phyloP scores from a whole-genome alignment of 2,888 invertebrate genomes.

The Parasteatoda lunata region DNA sequence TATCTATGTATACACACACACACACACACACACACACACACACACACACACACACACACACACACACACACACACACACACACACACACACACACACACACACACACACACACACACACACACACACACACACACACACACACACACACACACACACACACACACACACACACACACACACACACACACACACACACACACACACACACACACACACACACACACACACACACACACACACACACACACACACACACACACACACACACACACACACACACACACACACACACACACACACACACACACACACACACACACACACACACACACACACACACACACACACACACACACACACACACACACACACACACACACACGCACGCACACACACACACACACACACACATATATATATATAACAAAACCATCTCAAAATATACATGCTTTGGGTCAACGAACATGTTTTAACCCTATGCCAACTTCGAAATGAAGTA shows the following conservation, averaged over 20 bases:
- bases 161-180: slow-evolving; percentile 1
- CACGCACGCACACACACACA: neutral
- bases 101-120: slow-evolving; percentile 1
- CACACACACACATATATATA: neutral
- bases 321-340: neutral
- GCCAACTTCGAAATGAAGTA: no score
- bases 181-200: slow-evolving; percentile 1
- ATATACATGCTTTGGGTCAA: no score
- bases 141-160: slow-evolving; percentile 1
- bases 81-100: slow-evolving; percentile 1
- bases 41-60: slow-evolving; percentile 1
- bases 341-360: neutral
- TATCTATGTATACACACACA: neutral
- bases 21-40: slow-evolving; percentile 1
- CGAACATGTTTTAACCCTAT: no score
- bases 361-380: slow-evolving; percentile 5
- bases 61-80: slow-evolving; percentile 1
- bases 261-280: slow-evolving; percentile 1
- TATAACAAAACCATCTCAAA: no score
- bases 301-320: slow-evolving; percentile 1
- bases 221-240: slow-evolving; percentile 1
- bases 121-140: slow-evolving; percentile 1
- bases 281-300: slow-evolving; percentile 1
- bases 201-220: slow-evolving; percentile 1
- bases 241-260: slow-evolving; percentile 1